A percentile compares a stretch with the other conserved stretches of the same genome.
phyloP scores from a whole-genome alignment of 2,113 vertebrate genomes.

The Aix galericulata region DNA sequence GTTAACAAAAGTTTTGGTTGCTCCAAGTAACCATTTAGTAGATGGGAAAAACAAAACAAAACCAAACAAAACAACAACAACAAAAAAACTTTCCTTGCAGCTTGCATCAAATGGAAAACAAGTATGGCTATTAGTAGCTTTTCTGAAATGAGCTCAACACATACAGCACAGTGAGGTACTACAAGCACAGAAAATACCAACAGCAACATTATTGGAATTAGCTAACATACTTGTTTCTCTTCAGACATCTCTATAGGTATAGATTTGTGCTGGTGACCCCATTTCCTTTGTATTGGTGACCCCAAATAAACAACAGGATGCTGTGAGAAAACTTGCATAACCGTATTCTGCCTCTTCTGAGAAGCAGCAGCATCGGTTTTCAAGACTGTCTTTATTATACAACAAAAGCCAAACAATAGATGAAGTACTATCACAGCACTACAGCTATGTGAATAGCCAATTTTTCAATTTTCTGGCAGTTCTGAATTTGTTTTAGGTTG shows the following conservation, averaged over 20 bases:
- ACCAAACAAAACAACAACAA: neutral
- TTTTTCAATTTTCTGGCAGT: constrained; percentile 16
- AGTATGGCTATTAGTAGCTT: neutral
- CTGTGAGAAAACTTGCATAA: neutral
- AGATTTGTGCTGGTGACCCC: neutral
- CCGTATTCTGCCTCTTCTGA: neutral
- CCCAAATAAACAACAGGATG: neutral
- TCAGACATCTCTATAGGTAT: neutral
- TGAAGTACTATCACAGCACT: neutral
- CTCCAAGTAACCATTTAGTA: neutral
- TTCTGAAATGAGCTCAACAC: neutral
- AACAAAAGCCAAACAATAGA: neutral
- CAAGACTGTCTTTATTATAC: neutral
- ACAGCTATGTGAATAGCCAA: neutral
- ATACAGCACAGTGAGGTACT: neutral
- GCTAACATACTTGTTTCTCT: neutral
- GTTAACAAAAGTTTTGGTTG: neutral
- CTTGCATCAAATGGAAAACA: neutral
- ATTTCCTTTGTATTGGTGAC: neutral
- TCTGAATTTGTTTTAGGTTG: constrained; percentile 12
- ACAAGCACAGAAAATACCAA: neutral
- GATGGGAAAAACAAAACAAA: neutral
- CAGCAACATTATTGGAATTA: neutral
- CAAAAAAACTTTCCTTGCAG: neutral
- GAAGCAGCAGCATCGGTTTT: neutral